Evolutionary conservation across 2,888 invertebrate species (phyloP).

Genomic region (Incurvaria masculella): DNA sequence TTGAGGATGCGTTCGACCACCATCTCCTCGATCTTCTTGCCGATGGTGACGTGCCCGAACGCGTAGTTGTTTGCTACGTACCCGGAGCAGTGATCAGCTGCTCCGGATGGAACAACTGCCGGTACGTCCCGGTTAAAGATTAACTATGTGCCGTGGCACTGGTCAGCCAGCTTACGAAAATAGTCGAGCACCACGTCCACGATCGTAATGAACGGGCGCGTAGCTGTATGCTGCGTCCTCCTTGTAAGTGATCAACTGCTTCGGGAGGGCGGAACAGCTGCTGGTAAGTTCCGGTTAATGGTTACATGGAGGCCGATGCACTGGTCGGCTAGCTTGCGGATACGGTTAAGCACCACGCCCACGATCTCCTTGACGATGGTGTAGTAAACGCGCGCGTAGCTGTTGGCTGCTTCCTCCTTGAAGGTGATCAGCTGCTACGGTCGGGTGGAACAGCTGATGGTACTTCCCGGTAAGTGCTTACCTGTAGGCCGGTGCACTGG

Average conservation of each 20-base stretch:
- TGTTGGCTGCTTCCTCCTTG: too few relatives aligned
- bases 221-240: constrained; percentile 95
- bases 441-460: too few relatives aligned
- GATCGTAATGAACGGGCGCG: constrained; percentile 89
- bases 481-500: too few relatives aligned
- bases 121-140: too few relatives aligned
- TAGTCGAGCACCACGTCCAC: constrained; percentile 81
- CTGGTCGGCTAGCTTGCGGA: too few relatives aligned
- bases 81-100: constrained; percentile 88
- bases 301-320: too few relatives aligned
- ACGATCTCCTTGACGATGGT: too few relatives aligned
- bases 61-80: constrained; percentile 95
- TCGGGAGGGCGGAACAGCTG: constrained; percentile 85
- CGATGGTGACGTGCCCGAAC: constrained; percentile 91
- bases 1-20: constrained; percentile 80
- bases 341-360: too few relatives aligned
- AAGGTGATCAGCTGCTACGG: too few relatives aligned
- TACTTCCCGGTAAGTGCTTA: too few relatives aligned
- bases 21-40: constrained; percentile 84
- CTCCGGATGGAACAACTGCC: constrained; percentile 87
- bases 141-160: too few relatives aligned
- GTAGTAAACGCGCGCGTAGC: too few relatives aligned
- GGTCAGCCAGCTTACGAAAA: constrained; percentile 78
- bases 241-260: constrained; percentile 88
- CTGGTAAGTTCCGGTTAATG: constrained; percentile 80